Conservation (phyloP, 2,797 vertebrate species). For the Paratrypauchen microcephalus region DNA sequence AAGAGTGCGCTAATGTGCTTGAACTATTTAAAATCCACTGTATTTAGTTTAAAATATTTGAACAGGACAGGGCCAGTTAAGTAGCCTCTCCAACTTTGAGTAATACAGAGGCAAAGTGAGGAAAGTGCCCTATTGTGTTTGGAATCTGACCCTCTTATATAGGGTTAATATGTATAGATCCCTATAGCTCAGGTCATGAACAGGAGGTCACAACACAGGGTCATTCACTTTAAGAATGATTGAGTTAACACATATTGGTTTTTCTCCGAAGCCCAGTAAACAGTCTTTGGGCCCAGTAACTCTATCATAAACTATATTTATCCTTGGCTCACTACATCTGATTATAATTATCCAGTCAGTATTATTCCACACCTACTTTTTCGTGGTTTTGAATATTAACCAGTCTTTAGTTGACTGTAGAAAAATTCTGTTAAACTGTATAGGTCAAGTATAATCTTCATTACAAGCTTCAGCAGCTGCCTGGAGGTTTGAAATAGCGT, state of each 20-base stretch:
- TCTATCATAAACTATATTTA: conserved; percentile 65
- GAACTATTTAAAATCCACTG: background rate
- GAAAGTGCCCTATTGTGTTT: background rate
- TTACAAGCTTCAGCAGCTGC: conserved; percentile 56
- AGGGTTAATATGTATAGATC: conserved; percentile 1
- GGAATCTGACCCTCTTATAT: background rate
- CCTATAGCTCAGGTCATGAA: background rate
- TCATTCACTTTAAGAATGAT: background rate
- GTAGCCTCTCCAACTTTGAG: background rate
- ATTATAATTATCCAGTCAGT: conserved; percentile 39
- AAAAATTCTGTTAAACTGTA: conserved; percentile 13
- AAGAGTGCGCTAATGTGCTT: background rate
- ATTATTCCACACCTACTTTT: conserved; percentile 5
- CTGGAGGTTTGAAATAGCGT: conserved; percentile 59
- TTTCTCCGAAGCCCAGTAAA: conserved; percentile 25
- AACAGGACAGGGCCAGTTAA: conserved; percentile 32
- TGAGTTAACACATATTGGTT: conserved; percentile 4
- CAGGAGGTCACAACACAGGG: conserved; percentile 8
- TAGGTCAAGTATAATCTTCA: conserved; percentile 40
- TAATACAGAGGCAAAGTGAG: background rate
- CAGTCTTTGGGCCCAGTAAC: conserved; percentile 50
- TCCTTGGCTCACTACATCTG: conserved; percentile 44
- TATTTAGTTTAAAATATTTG: conserved; percentile 21
- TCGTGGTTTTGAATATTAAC: background rate
- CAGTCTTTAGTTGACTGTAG: background rate